Evolutionary conservation across 2,797 vertebrate genomes (phyloP).

Genomic region (Protonibea diacanthus): DNA sequence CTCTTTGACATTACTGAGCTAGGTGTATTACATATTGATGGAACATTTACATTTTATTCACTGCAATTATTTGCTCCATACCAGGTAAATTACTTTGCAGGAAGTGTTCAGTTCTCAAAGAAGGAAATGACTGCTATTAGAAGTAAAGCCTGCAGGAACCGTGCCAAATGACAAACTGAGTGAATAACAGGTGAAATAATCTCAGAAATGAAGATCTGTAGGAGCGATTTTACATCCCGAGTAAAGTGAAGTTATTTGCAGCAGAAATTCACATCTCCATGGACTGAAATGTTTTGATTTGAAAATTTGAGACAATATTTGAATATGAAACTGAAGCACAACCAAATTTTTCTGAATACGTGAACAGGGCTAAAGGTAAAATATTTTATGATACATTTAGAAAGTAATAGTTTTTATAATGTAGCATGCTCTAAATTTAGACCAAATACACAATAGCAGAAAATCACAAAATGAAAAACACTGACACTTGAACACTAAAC

Average conservation of each 20-base stretch:
- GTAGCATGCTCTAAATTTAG: background rate
- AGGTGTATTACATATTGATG: background rate
- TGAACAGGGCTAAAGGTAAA: background rate
- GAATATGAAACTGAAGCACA: background rate
- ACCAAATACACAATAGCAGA: background rate
- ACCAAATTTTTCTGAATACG: slow-evolving; percentile 5
- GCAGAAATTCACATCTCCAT: background rate
- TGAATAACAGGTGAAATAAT: background rate
- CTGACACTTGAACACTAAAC: background rate
- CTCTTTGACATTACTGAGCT: background rate
- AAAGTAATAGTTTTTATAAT: too few species aligned
- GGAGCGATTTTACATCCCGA: background rate
- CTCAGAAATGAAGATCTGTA: background rate
- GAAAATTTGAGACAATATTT: background rate
- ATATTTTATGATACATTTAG: background rate
- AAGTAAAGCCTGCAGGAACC: background rate
- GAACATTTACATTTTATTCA: background rate
- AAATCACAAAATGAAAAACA: background rate
- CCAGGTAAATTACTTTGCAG: background rate
- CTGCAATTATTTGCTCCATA: background rate
- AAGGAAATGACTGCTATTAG: background rate
- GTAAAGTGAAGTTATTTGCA: background rate
- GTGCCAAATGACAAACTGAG: background rate
- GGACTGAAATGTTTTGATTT: background rate
- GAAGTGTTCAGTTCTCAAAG: background rate